Conservation (phyloP, 2,888 invertebrate genomes). For the Elmis aenea region DNA sequence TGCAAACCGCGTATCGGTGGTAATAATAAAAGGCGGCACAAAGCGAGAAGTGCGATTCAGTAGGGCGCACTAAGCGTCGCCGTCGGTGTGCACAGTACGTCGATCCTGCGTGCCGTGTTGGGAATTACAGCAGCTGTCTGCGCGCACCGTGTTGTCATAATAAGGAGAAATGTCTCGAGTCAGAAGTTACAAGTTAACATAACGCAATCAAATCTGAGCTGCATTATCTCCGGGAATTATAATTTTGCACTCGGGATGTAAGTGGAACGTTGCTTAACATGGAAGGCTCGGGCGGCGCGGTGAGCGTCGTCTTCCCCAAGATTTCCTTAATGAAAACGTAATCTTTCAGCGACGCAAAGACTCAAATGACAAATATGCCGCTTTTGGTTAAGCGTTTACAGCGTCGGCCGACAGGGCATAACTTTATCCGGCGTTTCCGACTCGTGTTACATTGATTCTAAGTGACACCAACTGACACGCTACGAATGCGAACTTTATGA, state of each 20-base stretch:
- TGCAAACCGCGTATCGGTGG: slow-evolving; percentile 33
- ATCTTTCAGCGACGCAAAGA: slow-evolving; percentile 22
- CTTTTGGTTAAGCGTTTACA: slow-evolving; percentile 7
- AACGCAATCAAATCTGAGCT: slow-evolving; percentile 28
- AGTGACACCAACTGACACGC: slow-evolving; percentile 28
- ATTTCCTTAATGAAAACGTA: slow-evolving; percentile 25
- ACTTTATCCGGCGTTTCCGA: slow-evolving; percentile 21
- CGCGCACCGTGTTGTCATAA: slow-evolving; percentile 26
- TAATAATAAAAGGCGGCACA: slow-evolving; percentile 35
- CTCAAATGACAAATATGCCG: slow-evolving; percentile 22
- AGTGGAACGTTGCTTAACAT: no score
- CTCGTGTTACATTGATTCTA: slow-evolving; percentile 27
- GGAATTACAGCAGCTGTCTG: slow-evolving; percentile 19
- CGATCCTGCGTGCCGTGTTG: slow-evolving; percentile 21
- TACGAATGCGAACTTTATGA: slow-evolving; percentile 26
- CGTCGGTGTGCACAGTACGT: slow-evolving; percentile 12
- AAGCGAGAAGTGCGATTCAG: slow-evolving; percentile 23
- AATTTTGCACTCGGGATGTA: slow-evolving; percentile 18
- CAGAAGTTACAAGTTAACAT: slow-evolving; percentile 28
- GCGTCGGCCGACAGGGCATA: slow-evolving; percentile 9
- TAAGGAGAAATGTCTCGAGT: slow-evolving; percentile 26
- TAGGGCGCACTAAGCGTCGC: slow-evolving; percentile 11
- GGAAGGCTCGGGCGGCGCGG: no score
- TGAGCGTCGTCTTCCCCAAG: no score
- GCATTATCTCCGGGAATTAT: slow-evolving; percentile 28